phyloP scores from a whole-genome alignment of 2,888 invertebrate species.

The Synanthedon formicaeformis region DNA sequence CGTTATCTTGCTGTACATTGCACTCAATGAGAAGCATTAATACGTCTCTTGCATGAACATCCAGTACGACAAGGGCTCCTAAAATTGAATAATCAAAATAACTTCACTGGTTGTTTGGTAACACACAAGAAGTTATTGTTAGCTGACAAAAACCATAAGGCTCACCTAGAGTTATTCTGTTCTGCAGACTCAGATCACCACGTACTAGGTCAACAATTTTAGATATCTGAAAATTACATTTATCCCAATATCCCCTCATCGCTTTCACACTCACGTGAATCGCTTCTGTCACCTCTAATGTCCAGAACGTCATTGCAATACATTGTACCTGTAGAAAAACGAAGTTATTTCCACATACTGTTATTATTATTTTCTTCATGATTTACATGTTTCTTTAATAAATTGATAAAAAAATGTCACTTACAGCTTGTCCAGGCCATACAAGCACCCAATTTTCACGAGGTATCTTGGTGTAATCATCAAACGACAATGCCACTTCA shows the following conservation, averaged over 20 bases:
- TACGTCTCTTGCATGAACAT: conserved; percentile 94
- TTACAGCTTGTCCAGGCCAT: conserved; percentile 92
- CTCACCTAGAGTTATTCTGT: conserved; percentile 86
- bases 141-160: neutral
- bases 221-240: conserved; percentile 82
- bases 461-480: conserved; percentile 74
- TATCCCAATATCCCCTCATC: conserved; percentile 74
- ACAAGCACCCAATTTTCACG: conserved; percentile 86
- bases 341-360: too few relatives aligned
- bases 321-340: conserved; percentile 74
- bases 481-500: conserved; percentile 76
- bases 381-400: neutral
- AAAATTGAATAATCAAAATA: conserved; percentile 6
- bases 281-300: conserved; percentile 85
- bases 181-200: conserved; percentile 86
- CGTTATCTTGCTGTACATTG: conserved; percentile 77
- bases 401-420: conserved; percentile 8
- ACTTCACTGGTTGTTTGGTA: neutral
- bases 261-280: conserved; percentile 71
- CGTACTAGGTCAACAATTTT: conserved; percentile 88
- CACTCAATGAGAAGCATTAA: conserved; percentile 76
- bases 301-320: conserved; percentile 91
- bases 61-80: conserved; percentile 91
- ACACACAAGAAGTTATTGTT: neutral
- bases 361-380: neutral